These are phyloP conservation scores for Cephonodes hylas DNA, from an alignment of 2,888 invertebrate species.

Conservation along the genomic window DNA sequence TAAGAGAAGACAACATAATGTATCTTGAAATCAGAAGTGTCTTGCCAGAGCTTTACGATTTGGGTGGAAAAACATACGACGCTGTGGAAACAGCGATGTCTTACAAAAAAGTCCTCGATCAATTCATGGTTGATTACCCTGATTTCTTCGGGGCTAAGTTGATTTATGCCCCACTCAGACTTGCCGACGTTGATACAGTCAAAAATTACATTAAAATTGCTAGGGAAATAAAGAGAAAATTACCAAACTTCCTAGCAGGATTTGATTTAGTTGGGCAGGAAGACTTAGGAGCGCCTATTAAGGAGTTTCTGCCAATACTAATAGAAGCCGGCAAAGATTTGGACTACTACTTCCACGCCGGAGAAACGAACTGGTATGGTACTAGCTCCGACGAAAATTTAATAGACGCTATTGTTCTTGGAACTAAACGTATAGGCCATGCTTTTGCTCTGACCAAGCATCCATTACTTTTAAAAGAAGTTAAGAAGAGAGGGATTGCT, in stretches of 20 bases:
- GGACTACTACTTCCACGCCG: constrained; percentile 89
- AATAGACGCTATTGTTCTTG: constrained; percentile 87
- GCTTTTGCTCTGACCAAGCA: constrained; percentile 88
- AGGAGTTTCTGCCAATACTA: constrained; percentile 81
- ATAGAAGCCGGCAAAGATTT: constrained; percentile 70
- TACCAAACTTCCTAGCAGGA: constrained; percentile 87
- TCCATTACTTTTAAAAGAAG: constrained; percentile 82
- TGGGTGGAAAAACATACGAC: constrained; percentile 81
- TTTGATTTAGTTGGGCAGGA: constrained; percentile 93
- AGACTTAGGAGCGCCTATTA: constrained; percentile 84
- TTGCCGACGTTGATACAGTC: constrained; percentile 60
- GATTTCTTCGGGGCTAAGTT: constrained; percentile 85
- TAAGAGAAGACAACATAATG: constrained; percentile 85
- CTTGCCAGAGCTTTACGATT: constrained; percentile 83
- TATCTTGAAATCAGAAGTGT: constrained; percentile 85
- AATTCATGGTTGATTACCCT: constrained; percentile 81
- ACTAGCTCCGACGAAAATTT: constrained; percentile 85
- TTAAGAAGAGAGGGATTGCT: constrained; percentile 83
- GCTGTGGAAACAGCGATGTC: constrained; percentile 76
- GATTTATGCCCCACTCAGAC: constrained; percentile 85
- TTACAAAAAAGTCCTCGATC: constrained; percentile 78
- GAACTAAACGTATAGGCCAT: constrained; percentile 88
- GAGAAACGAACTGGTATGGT: constrained; percentile 90
- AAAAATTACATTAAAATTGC: constrained; percentile 71
- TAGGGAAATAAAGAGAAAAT: constrained; percentile 62